Evolutionary conservation across 2,888 invertebrate genomes (phyloP).

Genomic region (Pandemis corylana): DNA sequence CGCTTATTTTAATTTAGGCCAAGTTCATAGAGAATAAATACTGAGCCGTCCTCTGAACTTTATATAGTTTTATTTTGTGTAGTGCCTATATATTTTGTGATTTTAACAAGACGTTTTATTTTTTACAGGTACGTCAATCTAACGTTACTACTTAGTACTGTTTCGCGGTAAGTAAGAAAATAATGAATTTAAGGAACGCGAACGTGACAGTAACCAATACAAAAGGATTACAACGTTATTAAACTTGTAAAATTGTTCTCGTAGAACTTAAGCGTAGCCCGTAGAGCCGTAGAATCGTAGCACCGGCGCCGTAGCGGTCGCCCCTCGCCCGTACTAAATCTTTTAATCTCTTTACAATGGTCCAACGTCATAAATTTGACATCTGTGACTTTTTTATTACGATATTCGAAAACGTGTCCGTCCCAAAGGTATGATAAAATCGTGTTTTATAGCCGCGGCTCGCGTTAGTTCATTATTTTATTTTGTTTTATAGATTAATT

Average conservation of each 20-base stretch:
- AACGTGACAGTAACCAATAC: constrained; percentile 50
- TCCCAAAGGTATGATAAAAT: constrained; percentile 83
- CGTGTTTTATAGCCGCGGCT: constrained; percentile 78
- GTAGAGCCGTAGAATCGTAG: constrained; percentile 46
- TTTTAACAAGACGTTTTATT: constrained; percentile 19
- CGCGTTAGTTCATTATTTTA: constrained; percentile 81
- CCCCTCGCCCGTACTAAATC: constrained; percentile 75
- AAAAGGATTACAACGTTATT: constrained; percentile 64
- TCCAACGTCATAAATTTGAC: constrained; percentile 83
- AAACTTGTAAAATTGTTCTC: constrained; percentile 62
- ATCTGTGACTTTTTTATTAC: constrained; percentile 85
- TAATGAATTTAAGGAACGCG: constrained; percentile 11
- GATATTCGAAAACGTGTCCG: constrained; percentile 82
- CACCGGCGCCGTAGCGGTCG: constrained; percentile 54
- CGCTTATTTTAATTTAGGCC: neutral
- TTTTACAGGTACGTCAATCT: constrained; percentile 37
- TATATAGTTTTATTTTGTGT: neutral
- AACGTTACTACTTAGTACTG: neutral
- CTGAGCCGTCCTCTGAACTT: neutral
- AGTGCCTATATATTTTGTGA: too few species aligned
- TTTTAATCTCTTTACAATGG: constrained; percentile 85
- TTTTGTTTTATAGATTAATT: constrained; percentile 76
- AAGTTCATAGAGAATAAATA: neutral
- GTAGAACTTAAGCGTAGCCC: constrained; percentile 57
- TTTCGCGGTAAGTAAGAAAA: constrained; percentile 28